Evolutionary conservation across 2,888 invertebrate species (phyloP), one percentile per base, ranked within the genome.

Genomic region (Thymelicus sylvestris): DNA sequence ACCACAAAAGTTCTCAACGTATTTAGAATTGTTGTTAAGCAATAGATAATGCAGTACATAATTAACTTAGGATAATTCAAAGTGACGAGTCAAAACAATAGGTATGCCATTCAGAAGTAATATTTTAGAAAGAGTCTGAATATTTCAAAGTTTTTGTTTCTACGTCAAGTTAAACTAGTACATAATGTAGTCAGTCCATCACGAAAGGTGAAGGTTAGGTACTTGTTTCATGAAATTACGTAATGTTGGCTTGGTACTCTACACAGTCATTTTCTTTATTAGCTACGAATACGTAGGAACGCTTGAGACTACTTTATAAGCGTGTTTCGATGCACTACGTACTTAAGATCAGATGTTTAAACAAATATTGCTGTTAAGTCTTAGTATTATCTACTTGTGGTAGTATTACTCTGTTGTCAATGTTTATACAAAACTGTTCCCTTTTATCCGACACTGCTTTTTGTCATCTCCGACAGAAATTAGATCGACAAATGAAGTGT

Each of bases 121-220:
- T 39, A 48, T 24, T 52, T 62, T 47, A 64, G 64, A 64, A 59
- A 64, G 69, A 19, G 57, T 59, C 31, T 39, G 60, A 63, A 50
- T 50, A 65, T 57, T 64, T 55, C 63, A 65, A 70, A 70, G 64
- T 70, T 64, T 70, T 70, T 70, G 70, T 65, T 57, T 65, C 64
- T 24, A 6, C 65, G 59, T 60, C 65, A 65, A 65, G 64, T 70
- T 44, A 48, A 65, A 59, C 44, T 31, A 69, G 44, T 63, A 67
- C 67, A 74, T 75, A 74, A 74, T 73, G 71, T 67, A 73, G 73
- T 78, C 77, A 84, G 82, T 85, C 82, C 83, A 81, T 81, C 75
- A 73, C 73, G 75, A 90, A 89, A 89, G 87, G 89, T 90, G 80
- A 89, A 89, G 89, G 88, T 82, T 85, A n/a, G n/a, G n/a, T n/a